Base-by-base conservation (phyloP, 1,140 invertebrate genomes). In the Himalopsyche phryganea region DNA sequence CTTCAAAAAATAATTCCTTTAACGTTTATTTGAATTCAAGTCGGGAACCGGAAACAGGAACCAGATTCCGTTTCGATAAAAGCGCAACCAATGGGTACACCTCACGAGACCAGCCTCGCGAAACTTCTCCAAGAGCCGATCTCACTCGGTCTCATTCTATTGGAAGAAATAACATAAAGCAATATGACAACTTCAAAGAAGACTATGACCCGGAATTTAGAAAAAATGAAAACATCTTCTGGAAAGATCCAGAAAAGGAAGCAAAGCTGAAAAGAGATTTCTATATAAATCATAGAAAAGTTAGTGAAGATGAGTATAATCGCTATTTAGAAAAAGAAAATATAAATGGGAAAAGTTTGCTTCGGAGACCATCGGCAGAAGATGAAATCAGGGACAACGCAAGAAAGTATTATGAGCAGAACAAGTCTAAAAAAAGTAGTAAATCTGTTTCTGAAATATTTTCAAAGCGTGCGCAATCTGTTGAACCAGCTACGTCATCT, bases 261-360 rank as follows among this genome's bases (percentile, higher is more conserved):
- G 75, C 75, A 58, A 71, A 75, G 51, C 70, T 76, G 50, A 68
- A 68, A 45, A 76, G 70, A 66, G 75, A 77, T 42, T 77, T 68
- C 50, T 70, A 75, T 3, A 52, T 77, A 10, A 72, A 76, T 42
- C 75, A 77, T 40, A 73, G 71, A 23, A 73, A 71, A 14, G 63
- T 77, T 1, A 68, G 65, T 1, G 71, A 75, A 66, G 71, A 74
- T 50, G 73, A 75, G 38, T 77, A 75, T 51, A 67, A 77, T 50
- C 28, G 36, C 10, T 60, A 71, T 66, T 55, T 61, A 66, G 6
- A 74, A 72, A 60, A 75, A 68, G 52, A 74, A 62, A 61, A 54
- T 63, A 13, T 55, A 47, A 19, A 19, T 44, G 18, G 53, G 58
- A 19, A 71, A 70, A 63, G 59, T 61, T 5, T 67, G 66, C 5